Base-by-base conservation (phyloP, 2,888 invertebrate species). In the Nemotelus pantherinus region DNA sequence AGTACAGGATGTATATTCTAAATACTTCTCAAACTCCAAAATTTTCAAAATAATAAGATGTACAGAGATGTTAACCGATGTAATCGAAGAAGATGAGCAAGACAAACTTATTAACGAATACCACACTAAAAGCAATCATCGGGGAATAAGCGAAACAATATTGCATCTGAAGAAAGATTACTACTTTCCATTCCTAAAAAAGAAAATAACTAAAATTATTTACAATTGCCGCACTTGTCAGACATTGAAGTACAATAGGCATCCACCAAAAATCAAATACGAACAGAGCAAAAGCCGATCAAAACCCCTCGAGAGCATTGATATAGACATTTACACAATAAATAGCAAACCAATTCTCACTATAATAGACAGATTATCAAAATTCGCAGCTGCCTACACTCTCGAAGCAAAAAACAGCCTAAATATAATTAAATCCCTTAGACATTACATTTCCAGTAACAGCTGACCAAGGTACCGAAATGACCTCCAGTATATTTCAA, bases 231-330 rank as follows among this genome's bases (percentile, higher is more conserved):
- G 71, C 3, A 71, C n/a, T 3, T 76, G 77, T 1, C 57, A 50
- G 64, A 55, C 41, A 44, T 53, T 58, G 6, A 78, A 79, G 65
- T 71, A 76, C 48, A 78, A 79, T 41, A 63, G 67, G 76, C 80
- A 78, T 55, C 79, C 68, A 68, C 80, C n/a, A 78, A 79, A 76
- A 76, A 2, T 45, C 10, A 67, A 65, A 76, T 78, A 50, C n/a
- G 47, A 67, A 60, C 65, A 39, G 3, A 47, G 75, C 0, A 74
- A 79, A 68, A 74, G 63, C 2, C 74, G 74, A 2, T 48, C 5
- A 2, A 78, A 77, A 72, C 76, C 72, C 10, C 43, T 78, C 10
- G 72, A 78, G 3, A 78, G 76, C 2, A 6, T 70, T 41, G 55
- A 70, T 41, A 53, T 55, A 3, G 70, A 70, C 3, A 2, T 70